These are phyloP conservation scores for Chalcis sispes DNA, from an alignment of 2,888 invertebrate genomes.

Conservation along the genomic window DNA sequence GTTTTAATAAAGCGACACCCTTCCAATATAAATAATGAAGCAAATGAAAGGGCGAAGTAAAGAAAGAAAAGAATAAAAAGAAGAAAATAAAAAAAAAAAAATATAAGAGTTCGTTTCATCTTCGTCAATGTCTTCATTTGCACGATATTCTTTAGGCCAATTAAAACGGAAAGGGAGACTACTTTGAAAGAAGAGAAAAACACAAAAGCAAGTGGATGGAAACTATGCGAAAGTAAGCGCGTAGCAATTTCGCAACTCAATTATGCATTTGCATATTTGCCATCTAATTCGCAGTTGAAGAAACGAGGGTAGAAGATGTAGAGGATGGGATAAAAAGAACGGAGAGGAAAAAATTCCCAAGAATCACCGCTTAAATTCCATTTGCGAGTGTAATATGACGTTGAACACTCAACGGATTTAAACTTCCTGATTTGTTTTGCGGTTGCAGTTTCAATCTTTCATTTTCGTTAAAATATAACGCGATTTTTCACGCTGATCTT, in stretches of 20 bases:
- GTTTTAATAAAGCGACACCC: no score
- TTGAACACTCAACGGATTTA: slow-evolving; percentile 26
- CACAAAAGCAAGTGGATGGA: slow-evolving; percentile 1
- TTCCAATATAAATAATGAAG: no score
- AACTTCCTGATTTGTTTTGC: slow-evolving; percentile 40
- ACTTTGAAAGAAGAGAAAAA: not conserved
- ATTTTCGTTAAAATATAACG: slow-evolving; percentile 5
- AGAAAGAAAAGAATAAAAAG: not conserved
- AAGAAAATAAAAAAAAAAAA: not conserved
- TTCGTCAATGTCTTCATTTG: not conserved
- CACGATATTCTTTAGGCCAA: not conserved
- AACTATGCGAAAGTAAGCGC: not conserved
- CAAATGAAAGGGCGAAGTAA: no score
- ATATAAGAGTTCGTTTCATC: not conserved
- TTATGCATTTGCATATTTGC: slow-evolving; percentile 36
- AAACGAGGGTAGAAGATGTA: not conserved
- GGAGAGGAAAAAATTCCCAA: slow-evolving; percentile 2
- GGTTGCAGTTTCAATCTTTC: slow-evolving; percentile 38
- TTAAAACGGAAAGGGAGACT: not conserved
- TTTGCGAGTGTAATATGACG: slow-evolving; percentile 24
- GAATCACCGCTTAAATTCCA: slow-evolving; percentile 21
- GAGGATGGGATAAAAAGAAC: not conserved
- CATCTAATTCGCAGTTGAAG: slow-evolving; percentile 13
- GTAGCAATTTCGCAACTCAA: slow-evolving; percentile 16
- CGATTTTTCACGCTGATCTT: not conserved